Evolutionary conservation across 2,888 invertebrate genomes (phyloP).

Genomic region (Theretra japonica): DNA sequence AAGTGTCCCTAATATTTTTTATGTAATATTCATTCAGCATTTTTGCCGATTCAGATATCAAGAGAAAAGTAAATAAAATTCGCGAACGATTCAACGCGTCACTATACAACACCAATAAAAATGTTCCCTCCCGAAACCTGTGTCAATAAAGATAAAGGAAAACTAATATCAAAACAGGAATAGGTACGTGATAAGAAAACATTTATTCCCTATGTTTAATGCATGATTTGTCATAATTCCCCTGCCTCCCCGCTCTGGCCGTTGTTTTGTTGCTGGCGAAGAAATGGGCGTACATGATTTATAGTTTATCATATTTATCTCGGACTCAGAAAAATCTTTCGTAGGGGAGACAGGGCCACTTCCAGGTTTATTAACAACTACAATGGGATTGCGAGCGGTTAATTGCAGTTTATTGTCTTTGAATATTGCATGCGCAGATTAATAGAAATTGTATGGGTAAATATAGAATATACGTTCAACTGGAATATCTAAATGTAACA

Average conservation of each 20-base stretch:
- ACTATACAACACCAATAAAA: conserved; percentile 72
- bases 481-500: neutral
- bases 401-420: conserved; percentile 56
- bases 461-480: neutral
- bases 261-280: conserved; percentile 79
- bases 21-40: conserved; percentile 1
- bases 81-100: conserved; percentile 51
- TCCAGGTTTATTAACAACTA: conserved; percentile 72
- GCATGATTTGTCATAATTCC: conserved; percentile 85
- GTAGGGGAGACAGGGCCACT: conserved; percentile 65
- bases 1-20: neutral
- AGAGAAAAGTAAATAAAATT: conserved; percentile 32
- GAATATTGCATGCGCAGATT: conserved; percentile 31
- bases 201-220: conserved; percentile 85
- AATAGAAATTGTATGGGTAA: conserved; percentile 13
- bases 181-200: conserved; percentile 85
- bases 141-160: conserved; percentile 85
- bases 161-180: conserved; percentile 84
- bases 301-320: conserved; percentile 81
- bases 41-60: conserved; percentile 24
- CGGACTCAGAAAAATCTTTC: conserved; percentile 72
- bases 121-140: conserved; percentile 78
- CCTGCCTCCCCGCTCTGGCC: conserved; percentile 73
- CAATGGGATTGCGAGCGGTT: conserved; percentile 59
- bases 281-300: conserved; percentile 81